Conservation (phyloP, 2,888 invertebrate genomes). For the Patella ulyssiponensis region DNA sequence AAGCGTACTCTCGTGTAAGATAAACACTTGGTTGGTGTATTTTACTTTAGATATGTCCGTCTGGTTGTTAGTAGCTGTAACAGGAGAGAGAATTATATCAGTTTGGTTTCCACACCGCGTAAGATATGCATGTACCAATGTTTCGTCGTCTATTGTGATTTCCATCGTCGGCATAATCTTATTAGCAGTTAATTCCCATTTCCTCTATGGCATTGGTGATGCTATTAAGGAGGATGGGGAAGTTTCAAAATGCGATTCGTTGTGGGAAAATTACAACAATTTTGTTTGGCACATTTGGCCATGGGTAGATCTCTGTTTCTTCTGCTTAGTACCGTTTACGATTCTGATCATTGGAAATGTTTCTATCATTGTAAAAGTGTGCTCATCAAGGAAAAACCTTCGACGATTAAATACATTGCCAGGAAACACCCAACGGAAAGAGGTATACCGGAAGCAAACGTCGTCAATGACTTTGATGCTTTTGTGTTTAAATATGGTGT, state of each 20-base stretch:
- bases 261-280: slow-evolving; percentile 32
- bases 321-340: slow-evolving; percentile 55
- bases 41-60: slow-evolving; percentile 55
- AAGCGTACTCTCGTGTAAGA: slow-evolving; percentile 44
- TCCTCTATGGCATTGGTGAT: slow-evolving; percentile 47
- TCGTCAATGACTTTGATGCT: slow-evolving; percentile 58
- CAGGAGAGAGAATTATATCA: slow-evolving; percentile 56
- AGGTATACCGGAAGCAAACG: slow-evolving; percentile 18
- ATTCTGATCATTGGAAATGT: slow-evolving; percentile 56
- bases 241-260: slow-evolving; percentile 31
- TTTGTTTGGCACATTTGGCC: slow-evolving; percentile 52
- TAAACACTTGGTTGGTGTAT: slow-evolving; percentile 57
- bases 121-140: slow-evolving; percentile 44
- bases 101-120: slow-evolving; percentile 56
- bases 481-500: slow-evolving; percentile 52
- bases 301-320: slow-evolving; percentile 60
- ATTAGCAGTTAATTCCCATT: slow-evolving; percentile 48
- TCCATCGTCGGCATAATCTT: slow-evolving; percentile 36
- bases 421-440: neutral
- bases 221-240: neutral
- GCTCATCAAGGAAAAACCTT: slow-evolving; percentile 25
- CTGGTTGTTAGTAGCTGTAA: slow-evolving; percentile 63
- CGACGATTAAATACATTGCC: slow-evolving; percentile 16
- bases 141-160: slow-evolving; percentile 37
- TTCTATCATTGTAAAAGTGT: slow-evolving; percentile 51